Base-by-base conservation (phyloP, 2,113 vertebrate species). In the Chamaea fasciata region DNA sequence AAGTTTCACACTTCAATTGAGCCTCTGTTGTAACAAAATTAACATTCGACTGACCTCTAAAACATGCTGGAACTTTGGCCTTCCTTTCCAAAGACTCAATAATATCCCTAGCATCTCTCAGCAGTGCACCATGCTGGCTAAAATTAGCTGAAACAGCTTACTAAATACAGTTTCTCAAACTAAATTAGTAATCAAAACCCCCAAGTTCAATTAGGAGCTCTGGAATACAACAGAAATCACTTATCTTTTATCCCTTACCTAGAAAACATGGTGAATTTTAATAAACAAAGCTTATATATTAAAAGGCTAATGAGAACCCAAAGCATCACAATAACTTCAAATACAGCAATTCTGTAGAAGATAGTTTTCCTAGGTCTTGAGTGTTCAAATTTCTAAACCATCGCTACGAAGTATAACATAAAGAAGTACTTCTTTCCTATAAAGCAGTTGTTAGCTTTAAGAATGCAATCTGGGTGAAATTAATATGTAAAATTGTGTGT, bases 401-500 rank as follows among this genome's bases (percentile, higher is more conserved):
- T 31, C 5, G 82, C 31, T 71, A 37, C 9, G 49, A 26, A 49
- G 15, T 4, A 19, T 20, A 65, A 74, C 15, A 37, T 33, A 35
- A 77, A 79, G 18, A 56, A 75, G 15, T 42, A 67, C 11, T 75
- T 33, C 19, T 77, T 70, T 41, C 46, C 27, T 31, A 44, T 10
- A 69, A 62, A 60, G 50, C 30, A 69, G 27, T 21, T 67, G 9
- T 24, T 67, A 7, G 28, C 44, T 64, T 83, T 68, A 80, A 70
- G 14, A 33, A 33, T 59, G 52, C 27, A 77, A 64, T 55, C 28
- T 1, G 2, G 3, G 7, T 87, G 56, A 64, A 79, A 67, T n/a
- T 0, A 89, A 22, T 13, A 27, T 3, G 4, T 11, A 67, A 60
- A 1, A 59, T 1, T 46, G 49, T 8, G 8, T 2, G 6, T 17